These are phyloP conservation scores for Drosophila pruinosa DNA, from an alignment of 1,140 invertebrate species.

Conservation along the genomic window DNA sequence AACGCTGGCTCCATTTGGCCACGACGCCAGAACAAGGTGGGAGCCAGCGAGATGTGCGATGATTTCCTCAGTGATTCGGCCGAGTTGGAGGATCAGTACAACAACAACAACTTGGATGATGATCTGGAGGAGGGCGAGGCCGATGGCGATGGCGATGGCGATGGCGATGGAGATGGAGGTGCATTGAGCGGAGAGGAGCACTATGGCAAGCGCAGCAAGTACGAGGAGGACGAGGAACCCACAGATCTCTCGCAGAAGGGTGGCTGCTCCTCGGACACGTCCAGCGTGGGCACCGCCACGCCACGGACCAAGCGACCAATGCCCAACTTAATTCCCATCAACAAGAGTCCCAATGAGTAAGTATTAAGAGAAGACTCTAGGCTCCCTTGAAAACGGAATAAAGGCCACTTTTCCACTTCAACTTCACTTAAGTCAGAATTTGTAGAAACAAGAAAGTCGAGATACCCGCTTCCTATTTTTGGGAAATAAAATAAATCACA, in stretches of 20 bases:
- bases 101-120: slow-evolving; percentile 78
- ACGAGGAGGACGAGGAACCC: slow-evolving; percentile 84
- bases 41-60: slow-evolving; percentile 86
- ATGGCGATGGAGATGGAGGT: slow-evolving; percentile 36
- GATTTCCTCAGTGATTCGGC: slow-evolving; percentile 77
- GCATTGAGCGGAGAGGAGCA: slow-evolving; percentile 53
- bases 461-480: no score
- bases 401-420: no score
- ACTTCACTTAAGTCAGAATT: no score
- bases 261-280: slow-evolving; percentile 72
- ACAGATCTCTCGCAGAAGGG: slow-evolving; percentile 83
- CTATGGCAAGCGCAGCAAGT: slow-evolving; percentile 70
- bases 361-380: slow-evolving; percentile 28
- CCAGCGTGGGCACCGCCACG: slow-evolving; percentile 78
- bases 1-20: slow-evolving; percentile 84
- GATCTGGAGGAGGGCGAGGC: slow-evolving; percentile 73
- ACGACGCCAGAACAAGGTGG: slow-evolving; percentile 87
- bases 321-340: slow-evolving; percentile 89
- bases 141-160: no score
- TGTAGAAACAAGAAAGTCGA: no score
- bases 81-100: slow-evolving; percentile 76
- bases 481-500: no score
- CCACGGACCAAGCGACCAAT: slow-evolving; percentile 85
- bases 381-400: no score
- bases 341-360: slow-evolving; percentile 75